Percentiles rank a stretch among this genome's conserved stretches.
Conservation (phyloP, 1,140 invertebrate species). For the Scylla paramamosain region DNA sequence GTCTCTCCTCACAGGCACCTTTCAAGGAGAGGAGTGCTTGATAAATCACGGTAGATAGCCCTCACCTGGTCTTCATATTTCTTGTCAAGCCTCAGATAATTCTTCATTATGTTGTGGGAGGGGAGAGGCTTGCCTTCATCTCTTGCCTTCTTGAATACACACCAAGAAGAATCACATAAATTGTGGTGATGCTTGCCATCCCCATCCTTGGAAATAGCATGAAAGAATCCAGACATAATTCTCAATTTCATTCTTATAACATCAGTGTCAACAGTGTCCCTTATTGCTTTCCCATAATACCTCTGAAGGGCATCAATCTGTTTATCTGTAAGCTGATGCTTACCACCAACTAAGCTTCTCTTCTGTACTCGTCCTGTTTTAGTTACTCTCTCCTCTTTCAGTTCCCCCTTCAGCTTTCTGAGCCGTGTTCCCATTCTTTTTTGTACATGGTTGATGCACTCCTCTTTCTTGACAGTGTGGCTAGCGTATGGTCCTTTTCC, state of each 20-base stretch:
- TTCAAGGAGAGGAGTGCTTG: too few relatives aligned
- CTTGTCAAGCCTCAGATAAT: too few relatives aligned
- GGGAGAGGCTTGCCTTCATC: neutral
- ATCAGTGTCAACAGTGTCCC: neutral
- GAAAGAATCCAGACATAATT: slow-evolving; percentile 24
- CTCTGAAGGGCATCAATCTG: neutral
- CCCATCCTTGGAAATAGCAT: slow-evolving; percentile 18
- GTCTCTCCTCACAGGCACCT: neutral
- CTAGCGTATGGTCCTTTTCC: slow-evolving; percentile 15
- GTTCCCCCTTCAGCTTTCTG: neutral
- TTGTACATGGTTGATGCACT: slow-evolving; percentile 10
- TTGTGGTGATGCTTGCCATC: neutral
- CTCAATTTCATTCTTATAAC: neutral
- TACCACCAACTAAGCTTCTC: too few relatives aligned
- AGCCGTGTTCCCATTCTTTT: neutral
- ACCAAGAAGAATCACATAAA: slow-evolving; percentile 6
- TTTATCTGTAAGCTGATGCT: neutral
- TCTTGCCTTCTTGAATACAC: too few relatives aligned
- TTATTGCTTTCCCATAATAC: slow-evolving; percentile 27
- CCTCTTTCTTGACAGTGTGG: neutral
- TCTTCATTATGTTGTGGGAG: slow-evolving; percentile 4
- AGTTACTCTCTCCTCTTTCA: too few relatives aligned
- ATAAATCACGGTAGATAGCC: neutral
- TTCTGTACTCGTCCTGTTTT: slow-evolving; percentile 16
- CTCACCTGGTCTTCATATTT: too few relatives aligned